These are phyloP conservation scores for Bufo bufo DNA, from an alignment of 2,113 vertebrate genomes.

Conservation along the genomic window DNA sequence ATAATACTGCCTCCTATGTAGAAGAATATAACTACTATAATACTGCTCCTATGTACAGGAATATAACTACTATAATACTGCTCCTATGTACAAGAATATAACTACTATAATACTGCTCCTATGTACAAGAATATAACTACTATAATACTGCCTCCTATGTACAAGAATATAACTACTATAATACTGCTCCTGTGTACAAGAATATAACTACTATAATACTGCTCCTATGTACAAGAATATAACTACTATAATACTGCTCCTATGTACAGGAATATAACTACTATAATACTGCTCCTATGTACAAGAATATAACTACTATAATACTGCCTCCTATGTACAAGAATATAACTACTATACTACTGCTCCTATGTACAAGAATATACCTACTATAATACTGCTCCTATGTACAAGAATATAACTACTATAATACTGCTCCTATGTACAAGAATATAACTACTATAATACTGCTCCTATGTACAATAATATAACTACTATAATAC, in stretches of 20 bases:
- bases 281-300: not conserved
- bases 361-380: not conserved
- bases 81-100: not conserved
- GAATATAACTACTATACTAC: not conserved
- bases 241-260: not conserved
- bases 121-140: slow-evolving; percentile 5
- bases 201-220: slow-evolving; percentile 4
- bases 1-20: not conserved
- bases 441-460: slow-evolving; percentile 1
- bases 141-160: not conserved
- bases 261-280: not conserved
- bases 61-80: not conserved
- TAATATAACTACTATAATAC: no score
- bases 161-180: slow-evolving; percentile 12
- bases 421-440: not conserved
- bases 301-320: not conserved
- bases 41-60: not conserved
- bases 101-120: not conserved
- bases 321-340: not conserved
- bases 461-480: not conserved
- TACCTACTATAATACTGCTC: no score
- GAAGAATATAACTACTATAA: slow-evolving; percentile 17
- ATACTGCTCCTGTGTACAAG: no score
- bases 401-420: not conserved
- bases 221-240: not conserved